phyloP scores from a whole-genome alignment of 2,113 vertebrate species.

The Melanerpes aurifrons region DNA sequence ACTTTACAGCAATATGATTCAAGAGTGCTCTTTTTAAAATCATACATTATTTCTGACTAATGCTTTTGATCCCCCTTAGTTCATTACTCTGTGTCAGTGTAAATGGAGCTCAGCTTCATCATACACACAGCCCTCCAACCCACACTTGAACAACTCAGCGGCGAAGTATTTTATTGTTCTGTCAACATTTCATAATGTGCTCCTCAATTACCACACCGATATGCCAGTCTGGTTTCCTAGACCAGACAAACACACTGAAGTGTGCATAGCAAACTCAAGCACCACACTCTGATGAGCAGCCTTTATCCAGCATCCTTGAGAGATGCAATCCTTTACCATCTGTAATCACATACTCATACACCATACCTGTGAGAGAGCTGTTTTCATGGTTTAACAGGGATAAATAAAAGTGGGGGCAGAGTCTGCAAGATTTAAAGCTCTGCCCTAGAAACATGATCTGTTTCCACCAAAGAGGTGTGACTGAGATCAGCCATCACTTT shows the following conservation, averaged over 20 bases:
- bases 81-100: neutral
- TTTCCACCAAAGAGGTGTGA: neutral
- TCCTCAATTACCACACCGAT: neutral
- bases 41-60: constrained; percentile 27
- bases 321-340: neutral
- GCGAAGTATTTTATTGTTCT: constrained; percentile 3
- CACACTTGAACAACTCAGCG: neutral
- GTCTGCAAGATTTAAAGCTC: neutral
- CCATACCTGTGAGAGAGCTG: neutral
- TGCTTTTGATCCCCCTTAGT: neutral
- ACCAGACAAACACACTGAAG: neutral
- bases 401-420: neutral
- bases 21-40: neutral
- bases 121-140: neutral
- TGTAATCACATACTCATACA: neutral
- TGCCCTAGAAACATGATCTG: neutral
- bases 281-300: neutral
- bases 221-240: neutral
- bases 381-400: neutral
- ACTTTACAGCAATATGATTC: neutral
- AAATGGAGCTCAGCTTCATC: neutral
- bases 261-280: neutral
- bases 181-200: neutral
- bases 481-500: neutral
- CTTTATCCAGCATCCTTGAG: neutral